phyloP scores from a whole-genome alignment of 2,113 vertebrate species.

The Cacatua alba region DNA sequence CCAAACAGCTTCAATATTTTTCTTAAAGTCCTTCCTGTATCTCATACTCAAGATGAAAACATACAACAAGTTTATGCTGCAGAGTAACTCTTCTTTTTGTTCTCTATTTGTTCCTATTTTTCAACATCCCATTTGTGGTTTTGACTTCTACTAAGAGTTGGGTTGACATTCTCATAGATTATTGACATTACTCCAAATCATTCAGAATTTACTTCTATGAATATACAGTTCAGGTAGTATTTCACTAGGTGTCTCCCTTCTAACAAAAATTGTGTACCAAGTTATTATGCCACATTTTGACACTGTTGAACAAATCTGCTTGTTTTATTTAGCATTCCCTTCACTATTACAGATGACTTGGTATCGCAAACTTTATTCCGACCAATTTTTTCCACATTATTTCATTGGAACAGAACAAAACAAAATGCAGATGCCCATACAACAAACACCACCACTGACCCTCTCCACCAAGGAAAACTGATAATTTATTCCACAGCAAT shows the following conservation, averaged over 20 bases:
- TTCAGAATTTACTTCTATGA: background rate
- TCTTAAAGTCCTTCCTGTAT: background rate
- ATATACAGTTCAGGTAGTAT: background rate
- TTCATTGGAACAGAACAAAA: background rate
- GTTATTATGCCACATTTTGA: background rate
- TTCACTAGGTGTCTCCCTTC: background rate
- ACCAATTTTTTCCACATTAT: background rate
- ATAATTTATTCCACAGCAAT: background rate
- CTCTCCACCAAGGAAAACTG: background rate
- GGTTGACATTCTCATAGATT: background rate
- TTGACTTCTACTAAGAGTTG: background rate
- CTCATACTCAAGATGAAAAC: background rate
- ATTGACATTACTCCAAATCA: background rate
- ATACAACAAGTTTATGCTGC: background rate
- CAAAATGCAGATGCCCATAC: background rate
- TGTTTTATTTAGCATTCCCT: background rate
- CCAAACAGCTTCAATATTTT: background rate
- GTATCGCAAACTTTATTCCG: background rate
- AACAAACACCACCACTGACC: background rate
- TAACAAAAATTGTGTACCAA: background rate
- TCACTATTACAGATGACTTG: background rate
- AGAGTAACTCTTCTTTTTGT: background rate
- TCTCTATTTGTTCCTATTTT: background rate
- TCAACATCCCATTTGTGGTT: background rate
- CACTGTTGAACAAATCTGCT: background rate